phyloP scores from a whole-genome alignment of 2,113 vertebrate species.

The Bettongia penicillata region DNA sequence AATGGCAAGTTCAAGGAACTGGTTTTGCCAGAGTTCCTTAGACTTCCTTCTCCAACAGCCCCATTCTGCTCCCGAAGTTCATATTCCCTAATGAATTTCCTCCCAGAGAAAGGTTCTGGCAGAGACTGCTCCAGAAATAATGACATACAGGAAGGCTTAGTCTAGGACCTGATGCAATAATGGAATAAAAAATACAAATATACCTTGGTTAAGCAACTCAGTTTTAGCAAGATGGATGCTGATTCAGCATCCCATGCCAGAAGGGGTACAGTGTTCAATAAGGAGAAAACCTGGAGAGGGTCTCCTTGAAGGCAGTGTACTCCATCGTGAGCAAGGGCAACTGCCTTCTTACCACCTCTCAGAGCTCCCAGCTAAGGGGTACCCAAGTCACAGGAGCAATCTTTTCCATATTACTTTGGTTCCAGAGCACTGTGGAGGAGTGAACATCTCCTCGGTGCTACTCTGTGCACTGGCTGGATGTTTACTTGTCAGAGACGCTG shows the following conservation, averaged over 20 bases:
- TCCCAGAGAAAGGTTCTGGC: neutral
- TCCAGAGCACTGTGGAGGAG: neutral
- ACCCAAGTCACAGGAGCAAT: no score
- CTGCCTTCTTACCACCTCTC: neutral
- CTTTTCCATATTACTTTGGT: neutral
- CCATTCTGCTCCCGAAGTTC: neutral
- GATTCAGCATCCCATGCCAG: neutral
- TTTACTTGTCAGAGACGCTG: neutral
- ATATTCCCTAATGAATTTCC: neutral
- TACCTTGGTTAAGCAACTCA: neutral
- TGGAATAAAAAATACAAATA: fast-evolving
- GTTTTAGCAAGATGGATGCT: neutral
- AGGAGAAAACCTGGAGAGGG: neutral
- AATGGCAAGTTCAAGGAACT: neutral
- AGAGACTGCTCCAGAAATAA: neutral
- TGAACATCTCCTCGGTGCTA: neutral
- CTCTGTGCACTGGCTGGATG: neutral
- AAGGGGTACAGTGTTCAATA: neutral
- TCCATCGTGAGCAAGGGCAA: neutral
- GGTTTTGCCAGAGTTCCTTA: neutral
- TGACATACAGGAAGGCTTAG: neutral
- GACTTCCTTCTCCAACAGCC: neutral
- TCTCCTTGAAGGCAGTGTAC: neutral
- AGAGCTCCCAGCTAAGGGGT: neutral
- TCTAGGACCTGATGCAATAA: neutral